phyloP scores from a whole-genome alignment of 2,113 vertebrate genomes.

The Oreochromis tanganicae region DNA sequence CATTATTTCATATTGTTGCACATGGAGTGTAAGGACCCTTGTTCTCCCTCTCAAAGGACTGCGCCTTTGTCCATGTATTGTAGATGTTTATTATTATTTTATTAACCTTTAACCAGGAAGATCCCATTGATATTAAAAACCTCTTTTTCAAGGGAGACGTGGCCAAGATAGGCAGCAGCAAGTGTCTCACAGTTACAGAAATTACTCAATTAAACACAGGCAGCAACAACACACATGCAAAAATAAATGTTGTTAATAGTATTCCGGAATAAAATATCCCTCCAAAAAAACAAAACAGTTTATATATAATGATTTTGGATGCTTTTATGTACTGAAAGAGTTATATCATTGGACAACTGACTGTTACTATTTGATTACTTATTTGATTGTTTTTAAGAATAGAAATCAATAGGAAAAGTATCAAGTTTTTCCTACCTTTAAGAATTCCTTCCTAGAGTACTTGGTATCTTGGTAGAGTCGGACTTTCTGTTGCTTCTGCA shows the following conservation, averaged over 20 bases:
- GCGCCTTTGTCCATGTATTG: background rate
- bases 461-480: background rate
- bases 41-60: background rate
- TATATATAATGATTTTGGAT: background rate
- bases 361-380: background rate
- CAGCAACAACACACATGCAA: no score
- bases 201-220: no score
- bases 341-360: background rate
- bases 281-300: background rate
- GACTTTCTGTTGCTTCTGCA: background rate
- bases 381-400: background rate
- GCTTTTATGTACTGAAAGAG: background rate
- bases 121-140: no score
- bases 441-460: background rate
- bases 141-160: no score
- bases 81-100: background rate
- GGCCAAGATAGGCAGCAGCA: no score
- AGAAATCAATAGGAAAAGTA: background rate
- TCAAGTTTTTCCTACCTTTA: background rate
- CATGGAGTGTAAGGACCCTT: background rate
- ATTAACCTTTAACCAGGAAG: no score
- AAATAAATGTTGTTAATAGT: background rate
- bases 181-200: no score
- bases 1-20: background rate
- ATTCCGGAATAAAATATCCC: background rate